These are phyloP conservation scores for Drosophila anomalata DNA, from an alignment of 2,888 invertebrate genomes.

Conservation along the genomic window DNA sequence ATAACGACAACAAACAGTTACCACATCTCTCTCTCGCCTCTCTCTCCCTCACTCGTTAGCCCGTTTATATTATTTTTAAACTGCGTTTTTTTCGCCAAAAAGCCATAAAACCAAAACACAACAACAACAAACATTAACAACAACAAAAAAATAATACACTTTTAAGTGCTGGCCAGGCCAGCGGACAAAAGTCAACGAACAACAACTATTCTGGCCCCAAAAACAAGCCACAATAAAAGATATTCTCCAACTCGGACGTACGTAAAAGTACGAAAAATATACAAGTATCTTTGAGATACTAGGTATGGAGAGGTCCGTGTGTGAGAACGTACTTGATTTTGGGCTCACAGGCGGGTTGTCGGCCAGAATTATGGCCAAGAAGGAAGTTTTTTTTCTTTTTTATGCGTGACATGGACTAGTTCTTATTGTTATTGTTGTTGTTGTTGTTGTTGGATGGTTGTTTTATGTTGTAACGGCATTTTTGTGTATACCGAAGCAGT, in stretches of 20 bases:
- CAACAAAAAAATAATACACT: constrained; percentile 12
- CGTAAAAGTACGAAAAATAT: neutral
- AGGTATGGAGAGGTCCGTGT: constrained; percentile 53
- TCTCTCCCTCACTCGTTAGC: neutral
- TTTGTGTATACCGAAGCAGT: constrained; percentile 62
- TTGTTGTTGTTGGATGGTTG: constrained; percentile 39
- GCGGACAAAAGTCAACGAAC: constrained; percentile 67
- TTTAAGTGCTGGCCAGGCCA: constrained; percentile 58
- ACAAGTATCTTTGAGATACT: neutral
- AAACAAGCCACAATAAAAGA: constrained; percentile 47
- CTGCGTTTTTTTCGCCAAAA: constrained; percentile 77
- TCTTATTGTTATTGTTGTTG: constrained; percentile 41
- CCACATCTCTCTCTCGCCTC: constrained; percentile 40
- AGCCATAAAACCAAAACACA: constrained; percentile 41
- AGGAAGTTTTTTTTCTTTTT: constrained; percentile 1
- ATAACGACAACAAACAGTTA: constrained; percentile 59
- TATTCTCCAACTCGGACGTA: neutral
- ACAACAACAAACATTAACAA: neutral
- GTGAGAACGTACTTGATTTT: constrained; percentile 73
- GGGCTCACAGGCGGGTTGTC: constrained; percentile 51
- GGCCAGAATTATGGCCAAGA: constrained; percentile 15
- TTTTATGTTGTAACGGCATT: constrained; percentile 40
- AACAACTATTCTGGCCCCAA: constrained; percentile 54
- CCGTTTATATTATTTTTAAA: constrained; percentile 60
- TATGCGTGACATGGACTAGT: constrained; percentile 63